Base-by-base conservation (phyloP, 2,113 vertebrate species). In the Aspidoscelis tigris region DNA sequence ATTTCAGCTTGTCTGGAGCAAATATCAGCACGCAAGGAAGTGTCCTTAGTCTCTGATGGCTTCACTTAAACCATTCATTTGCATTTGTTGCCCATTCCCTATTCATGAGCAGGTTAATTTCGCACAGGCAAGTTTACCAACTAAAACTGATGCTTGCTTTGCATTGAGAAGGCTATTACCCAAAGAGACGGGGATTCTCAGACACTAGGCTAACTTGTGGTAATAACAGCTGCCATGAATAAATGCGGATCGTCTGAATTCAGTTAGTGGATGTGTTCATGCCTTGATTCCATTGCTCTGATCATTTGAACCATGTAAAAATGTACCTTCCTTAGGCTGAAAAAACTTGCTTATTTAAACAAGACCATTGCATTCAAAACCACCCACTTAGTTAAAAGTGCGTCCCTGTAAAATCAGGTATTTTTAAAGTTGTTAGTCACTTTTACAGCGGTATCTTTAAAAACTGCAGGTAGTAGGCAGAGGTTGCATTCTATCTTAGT, bases 61-160 rank as follows among this genome's bases (percentile, higher is more conserved):
- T 53, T 84, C 68, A 50, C 43, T 84, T 84, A 18, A 71, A 72
- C 53, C 18, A 7, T 7, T 50, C 14, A 50, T 79, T 64, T 84
- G 8, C 22, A 47, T 47, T 72, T 71, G 9, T 47, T 78, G 6
- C 53, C 53, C 75, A n/a, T 78, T 77, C n/a, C 6, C 14, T 16
- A 44, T 71, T 14, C 22, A 20, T 12, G 7, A 64, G 26, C 41
- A 61, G 53, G 33, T 61, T 71, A 41, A 7, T 76, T 64, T 9
- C 7, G 44, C 24, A 53, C 47, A 50, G 68, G 16, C 43, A 66
- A 77, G 12, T 9, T 71, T 58, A 8, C 20, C 68, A n/a, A 50
- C 47, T 5, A 71, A 39, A 12, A 58, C 9, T 71, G 75, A 50
- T 64, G 83, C 43, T 64, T 50, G 41, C 41, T 7, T 65, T 26